These are phyloP conservation scores for Stenichneumon culpator DNA, from an alignment of 2,888 invertebrate genomes.

Conservation along the genomic window DNA sequence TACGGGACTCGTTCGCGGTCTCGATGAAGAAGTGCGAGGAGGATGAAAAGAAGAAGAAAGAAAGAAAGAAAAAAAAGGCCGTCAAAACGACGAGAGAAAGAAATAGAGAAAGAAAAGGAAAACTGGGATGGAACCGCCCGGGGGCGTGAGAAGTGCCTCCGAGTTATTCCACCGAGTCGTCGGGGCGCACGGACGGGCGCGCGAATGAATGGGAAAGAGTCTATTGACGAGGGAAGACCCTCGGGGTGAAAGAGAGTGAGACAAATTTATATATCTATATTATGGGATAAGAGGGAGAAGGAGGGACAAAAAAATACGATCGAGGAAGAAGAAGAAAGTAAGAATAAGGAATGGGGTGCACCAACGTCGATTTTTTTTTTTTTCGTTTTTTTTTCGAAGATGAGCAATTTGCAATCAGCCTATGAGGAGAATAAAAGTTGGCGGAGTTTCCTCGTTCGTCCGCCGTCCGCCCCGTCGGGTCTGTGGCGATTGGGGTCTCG, in stretches of 20 bases:
- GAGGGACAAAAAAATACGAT: neutral
- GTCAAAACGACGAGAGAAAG: constrained; percentile 49
- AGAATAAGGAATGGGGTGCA: constrained; percentile 28
- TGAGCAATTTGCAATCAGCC: constrained; percentile 50
- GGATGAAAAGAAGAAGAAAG: constrained; percentile 64
- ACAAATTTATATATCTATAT: constrained; percentile 53
- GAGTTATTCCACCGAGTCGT: constrained; percentile 54
- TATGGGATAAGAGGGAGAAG: constrained; percentile 21
- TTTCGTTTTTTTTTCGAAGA: constrained; percentile 33
- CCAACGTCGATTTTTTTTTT: constrained; percentile 20
- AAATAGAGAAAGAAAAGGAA: constrained; percentile 50
- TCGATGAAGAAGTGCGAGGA: constrained; percentile 64
- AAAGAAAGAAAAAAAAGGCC: constrained; percentile 20
- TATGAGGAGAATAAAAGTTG: constrained; percentile 21
- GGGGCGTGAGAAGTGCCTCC: constrained; percentile 58
- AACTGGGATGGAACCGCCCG: constrained; percentile 38
- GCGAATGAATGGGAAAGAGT: constrained; percentile 59
- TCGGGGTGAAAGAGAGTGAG: constrained; percentile 37
- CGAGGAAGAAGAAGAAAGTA: constrained; percentile 27
- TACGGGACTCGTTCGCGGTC: constrained; percentile 46
- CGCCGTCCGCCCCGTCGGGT: neutral
- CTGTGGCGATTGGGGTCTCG: constrained; percentile 33
- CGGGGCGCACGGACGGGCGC: constrained; percentile 35
- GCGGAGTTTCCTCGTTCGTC: neutral
- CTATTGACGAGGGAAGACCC: constrained; percentile 53